Evolutionary conservation across 1,140 invertebrate genomes (phyloP).

Genomic region (Vanessa tameamea): DNA sequence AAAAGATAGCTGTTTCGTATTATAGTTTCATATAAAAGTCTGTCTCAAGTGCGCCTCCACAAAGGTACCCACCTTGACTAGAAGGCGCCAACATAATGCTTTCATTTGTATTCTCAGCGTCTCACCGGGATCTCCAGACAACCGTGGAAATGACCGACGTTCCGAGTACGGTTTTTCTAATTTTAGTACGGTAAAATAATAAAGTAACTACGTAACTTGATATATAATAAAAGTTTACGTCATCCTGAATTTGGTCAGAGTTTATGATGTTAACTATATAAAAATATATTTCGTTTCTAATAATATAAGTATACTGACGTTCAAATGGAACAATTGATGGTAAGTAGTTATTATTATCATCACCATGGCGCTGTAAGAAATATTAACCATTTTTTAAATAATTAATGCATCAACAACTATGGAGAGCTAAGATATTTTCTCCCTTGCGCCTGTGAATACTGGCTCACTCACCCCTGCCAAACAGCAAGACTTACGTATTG

Average conservation of each 20-base stretch:
- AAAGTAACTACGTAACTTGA: not conserved
- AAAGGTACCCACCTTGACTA: conserved; percentile 18
- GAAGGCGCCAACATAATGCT: conserved; percentile 39
- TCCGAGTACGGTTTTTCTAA: conserved; percentile 28
- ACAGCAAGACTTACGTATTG: no score
- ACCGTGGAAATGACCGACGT: conserved; percentile 49
- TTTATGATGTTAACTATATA: no score
- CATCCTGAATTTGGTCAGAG: not conserved
- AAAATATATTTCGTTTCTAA: no score
- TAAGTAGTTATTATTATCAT: no score
- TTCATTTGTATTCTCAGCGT: conserved; percentile 47
- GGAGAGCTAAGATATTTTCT: no score
- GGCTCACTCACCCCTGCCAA: no score
- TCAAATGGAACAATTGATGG: no score
- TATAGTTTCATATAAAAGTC: not conserved
- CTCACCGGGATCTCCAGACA: conserved; percentile 35
- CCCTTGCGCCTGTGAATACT: no score
- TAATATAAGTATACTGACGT: no score
- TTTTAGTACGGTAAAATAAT: conserved; percentile 6
- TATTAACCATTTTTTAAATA: no score
- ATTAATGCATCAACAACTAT: no score
- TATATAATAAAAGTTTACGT: not conserved
- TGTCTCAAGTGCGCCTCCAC: not conserved
- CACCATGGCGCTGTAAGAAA: no score
- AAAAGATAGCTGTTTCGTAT: not conserved